Percentiles rank a stretch among this genome's conserved stretches.
These are phyloP conservation scores for Acanthococcus lagerstroemiae DNA, from an alignment of 2,888 invertebrate species.

Conservation along the genomic window DNA sequence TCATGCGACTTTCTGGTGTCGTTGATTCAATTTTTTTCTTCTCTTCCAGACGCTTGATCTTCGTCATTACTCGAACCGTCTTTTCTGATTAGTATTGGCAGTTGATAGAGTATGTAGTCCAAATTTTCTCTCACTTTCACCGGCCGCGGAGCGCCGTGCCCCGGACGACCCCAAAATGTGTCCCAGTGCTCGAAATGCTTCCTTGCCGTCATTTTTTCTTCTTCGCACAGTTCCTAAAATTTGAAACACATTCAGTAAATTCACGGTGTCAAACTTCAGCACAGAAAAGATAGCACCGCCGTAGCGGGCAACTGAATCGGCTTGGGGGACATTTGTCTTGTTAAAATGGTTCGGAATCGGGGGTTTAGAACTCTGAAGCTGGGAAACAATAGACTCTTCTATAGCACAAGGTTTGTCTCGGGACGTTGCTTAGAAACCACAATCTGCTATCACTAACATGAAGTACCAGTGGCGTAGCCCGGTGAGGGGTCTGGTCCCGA, in stretches of 20 bases:
- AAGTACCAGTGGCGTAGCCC: too few species aligned
- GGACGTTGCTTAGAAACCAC: too few species aligned
- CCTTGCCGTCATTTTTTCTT: constrained; percentile 55
- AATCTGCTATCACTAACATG: too few species aligned
- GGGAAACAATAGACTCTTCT: too few species aligned
- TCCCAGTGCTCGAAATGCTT: constrained; percentile 67
- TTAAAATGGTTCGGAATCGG: neutral
- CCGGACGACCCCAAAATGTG: constrained; percentile 69
- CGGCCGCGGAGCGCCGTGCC: constrained; percentile 50
- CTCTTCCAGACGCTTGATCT: constrained; percentile 7
- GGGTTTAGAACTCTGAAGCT: too few species aligned
- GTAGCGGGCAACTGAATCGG: too few species aligned
- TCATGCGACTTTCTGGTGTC: too few species aligned
- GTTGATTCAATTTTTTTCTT: neutral
- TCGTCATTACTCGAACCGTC: constrained; percentile 6
- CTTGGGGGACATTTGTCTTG: too few species aligned
- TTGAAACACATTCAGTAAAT: neutral
- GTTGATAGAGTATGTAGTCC: constrained; percentile 34
- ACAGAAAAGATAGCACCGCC: too few species aligned
- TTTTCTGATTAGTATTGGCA: constrained; percentile 32
- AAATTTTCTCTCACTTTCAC: constrained; percentile 34
- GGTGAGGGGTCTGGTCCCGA: too few species aligned
- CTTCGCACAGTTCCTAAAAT: constrained; percentile 49
- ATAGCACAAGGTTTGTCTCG: too few species aligned
- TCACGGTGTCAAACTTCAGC: too few species aligned